Conservation (phyloP, 2,113 vertebrate species). For the Heterochromis multidens region DNA sequence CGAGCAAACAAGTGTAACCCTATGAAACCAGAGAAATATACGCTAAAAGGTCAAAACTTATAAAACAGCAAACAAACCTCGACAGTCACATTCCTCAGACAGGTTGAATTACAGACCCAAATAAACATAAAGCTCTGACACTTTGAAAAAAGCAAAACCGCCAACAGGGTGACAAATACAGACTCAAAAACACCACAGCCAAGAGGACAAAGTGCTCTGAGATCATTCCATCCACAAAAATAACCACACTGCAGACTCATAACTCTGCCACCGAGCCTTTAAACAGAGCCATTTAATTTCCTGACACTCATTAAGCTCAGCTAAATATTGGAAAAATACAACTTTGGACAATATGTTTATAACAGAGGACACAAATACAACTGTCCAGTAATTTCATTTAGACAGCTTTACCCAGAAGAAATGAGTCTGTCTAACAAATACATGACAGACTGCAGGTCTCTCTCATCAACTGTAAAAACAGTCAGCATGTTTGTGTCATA, state of each 20-base stretch:
- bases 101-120: not conserved
- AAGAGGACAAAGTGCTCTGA: not conserved
- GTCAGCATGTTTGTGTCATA: not conserved
- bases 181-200: not conserved
- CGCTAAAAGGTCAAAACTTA: not conserved
- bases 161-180: not conserved
- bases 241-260: not conserved
- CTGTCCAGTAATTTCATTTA: not conserved
- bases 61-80: too few species aligned
- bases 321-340: not conserved
- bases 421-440: not conserved
- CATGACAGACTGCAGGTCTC: accelerated
- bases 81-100: too few species aligned
- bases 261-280: not conserved
- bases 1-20: not conserved
- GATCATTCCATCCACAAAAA: not conserved
- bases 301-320: not conserved
- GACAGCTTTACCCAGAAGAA: not conserved
- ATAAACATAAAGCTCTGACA: not conserved
- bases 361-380: not conserved
- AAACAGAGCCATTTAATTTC: not conserved
- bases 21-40: not conserved
- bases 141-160: not conserved
- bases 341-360: not conserved
- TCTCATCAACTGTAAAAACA: not conserved